phyloP scores from a whole-genome alignment of 2,888 invertebrate genomes.

The Oxyteleia sp. region DNA sequence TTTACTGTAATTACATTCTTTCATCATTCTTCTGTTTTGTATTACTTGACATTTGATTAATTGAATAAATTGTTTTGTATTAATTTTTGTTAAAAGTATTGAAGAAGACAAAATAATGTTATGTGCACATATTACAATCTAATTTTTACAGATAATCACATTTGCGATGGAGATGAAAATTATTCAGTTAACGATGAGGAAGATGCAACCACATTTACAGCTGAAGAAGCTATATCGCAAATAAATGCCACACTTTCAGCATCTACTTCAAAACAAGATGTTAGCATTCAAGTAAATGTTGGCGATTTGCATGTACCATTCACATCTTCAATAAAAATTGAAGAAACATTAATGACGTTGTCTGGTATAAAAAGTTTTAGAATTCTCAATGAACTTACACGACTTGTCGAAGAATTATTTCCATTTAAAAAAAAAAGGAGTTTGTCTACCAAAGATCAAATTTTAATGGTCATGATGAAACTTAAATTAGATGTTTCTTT shows the following conservation, averaged over 20 bases:
- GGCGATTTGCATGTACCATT: neutral
- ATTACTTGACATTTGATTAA: too few relatives aligned
- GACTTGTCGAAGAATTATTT: neutral
- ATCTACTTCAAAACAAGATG: neutral
- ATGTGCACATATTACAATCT: neutral
- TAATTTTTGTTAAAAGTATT: too few relatives aligned
- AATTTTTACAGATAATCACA: neutral
- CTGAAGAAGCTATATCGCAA: neutral
- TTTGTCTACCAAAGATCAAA: conserved; percentile 17
- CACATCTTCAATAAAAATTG: neutral
- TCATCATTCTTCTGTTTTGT: too few relatives aligned
- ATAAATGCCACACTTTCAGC: too few relatives aligned
- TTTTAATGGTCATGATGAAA: conserved; percentile 26
- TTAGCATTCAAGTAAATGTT: neutral
- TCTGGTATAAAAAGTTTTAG: conserved; percentile 12
- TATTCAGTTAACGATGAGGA: neutral
- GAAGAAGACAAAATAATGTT: too few relatives aligned
- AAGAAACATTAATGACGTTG: conserved; percentile 3
- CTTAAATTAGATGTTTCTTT: conserved; percentile 5
- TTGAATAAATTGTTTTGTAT: too few relatives aligned
- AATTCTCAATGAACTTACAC: conserved; percentile 2
- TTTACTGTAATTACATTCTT: too few relatives aligned
- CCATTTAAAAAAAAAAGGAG: conserved; percentile 10
- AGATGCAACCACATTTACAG: neutral
- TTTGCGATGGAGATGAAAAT: neutral